Percentiles rank a stretch among this genome's conserved stretches.
phyloP scores from a whole-genome alignment of 2,888 invertebrate genomes.

The Diarsia mendica region DNA sequence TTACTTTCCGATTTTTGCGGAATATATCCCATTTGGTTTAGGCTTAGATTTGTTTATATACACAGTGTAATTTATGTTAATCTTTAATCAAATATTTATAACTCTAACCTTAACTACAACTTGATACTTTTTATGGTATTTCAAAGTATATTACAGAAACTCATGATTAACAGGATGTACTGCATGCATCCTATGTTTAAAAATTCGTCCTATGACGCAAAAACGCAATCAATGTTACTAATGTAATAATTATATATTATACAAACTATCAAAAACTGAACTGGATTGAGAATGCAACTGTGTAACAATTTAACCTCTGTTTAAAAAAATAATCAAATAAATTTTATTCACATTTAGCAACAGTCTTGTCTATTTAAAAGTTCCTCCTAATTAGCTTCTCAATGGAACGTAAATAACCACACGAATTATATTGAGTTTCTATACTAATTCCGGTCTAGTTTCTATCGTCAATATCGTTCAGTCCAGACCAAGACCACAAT shows the following conservation, averaged over 20 bases:
- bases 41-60: not conserved
- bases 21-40: not conserved
- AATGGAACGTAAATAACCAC: not conserved
- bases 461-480: not conserved
- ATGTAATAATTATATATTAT: too few species aligned
- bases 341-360: not conserved
- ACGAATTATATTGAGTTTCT: constrained; percentile 10
- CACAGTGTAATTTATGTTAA: not conserved
- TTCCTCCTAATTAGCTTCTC: not conserved
- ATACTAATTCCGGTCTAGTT: constrained; percentile 5
- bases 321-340: not conserved
- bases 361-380: not conserved
- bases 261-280: too few species aligned
- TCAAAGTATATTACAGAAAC: not conserved
- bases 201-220: not conserved
- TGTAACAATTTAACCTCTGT: not conserved
- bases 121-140: not conserved
- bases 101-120: not conserved
- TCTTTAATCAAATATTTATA: not conserved
- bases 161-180: not conserved
- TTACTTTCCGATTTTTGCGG: not conserved
- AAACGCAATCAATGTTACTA: not conserved
- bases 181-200: not conserved
- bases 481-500: constrained; percentile 35
- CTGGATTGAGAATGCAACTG: not conserved